Conservation (phyloP, 2,113 vertebrate species). For the Dipodomys merriami region DNA sequence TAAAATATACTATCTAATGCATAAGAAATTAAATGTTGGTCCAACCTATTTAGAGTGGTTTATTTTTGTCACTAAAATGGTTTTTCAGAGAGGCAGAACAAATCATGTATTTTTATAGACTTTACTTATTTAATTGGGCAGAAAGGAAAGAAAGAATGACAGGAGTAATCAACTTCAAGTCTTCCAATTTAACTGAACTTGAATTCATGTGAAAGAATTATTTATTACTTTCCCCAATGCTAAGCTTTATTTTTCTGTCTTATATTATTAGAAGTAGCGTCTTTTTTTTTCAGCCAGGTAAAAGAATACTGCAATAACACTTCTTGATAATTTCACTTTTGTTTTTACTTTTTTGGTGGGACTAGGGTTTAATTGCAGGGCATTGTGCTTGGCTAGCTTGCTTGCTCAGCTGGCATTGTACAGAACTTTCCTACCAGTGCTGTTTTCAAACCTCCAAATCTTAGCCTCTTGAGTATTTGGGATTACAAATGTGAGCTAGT, state of each 20-base stretch:
- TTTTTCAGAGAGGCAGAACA: neutral
- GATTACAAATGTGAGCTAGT: too few relatives aligned
- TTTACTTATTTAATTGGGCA: neutral
- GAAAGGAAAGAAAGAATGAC: neutral
- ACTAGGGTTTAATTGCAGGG: too few relatives aligned
- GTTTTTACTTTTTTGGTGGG: too few relatives aligned
- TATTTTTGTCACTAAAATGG: neutral
- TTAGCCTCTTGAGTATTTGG: too few relatives aligned
- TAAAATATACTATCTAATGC: neutral
- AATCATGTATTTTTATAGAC: neutral
- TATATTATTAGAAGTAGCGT: neutral
- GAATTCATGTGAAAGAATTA: neutral
- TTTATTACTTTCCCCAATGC: neutral
- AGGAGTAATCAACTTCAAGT: neutral
- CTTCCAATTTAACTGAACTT: neutral
- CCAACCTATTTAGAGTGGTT: neutral
- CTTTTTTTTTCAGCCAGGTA: neutral
- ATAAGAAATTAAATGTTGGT: slow-evolving; percentile 1
- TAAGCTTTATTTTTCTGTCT: neutral
- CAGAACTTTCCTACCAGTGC: too few relatives aligned
- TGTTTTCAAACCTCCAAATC: too few relatives aligned
- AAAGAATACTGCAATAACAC: neutral
- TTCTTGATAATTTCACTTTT: neutral
- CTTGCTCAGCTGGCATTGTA: too few relatives aligned
- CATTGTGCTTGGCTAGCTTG: too few relatives aligned